Evolutionary conservation across 2,797 vertebrate genomes (phyloP).

Genomic region (Aphelocoma californica): DNA sequence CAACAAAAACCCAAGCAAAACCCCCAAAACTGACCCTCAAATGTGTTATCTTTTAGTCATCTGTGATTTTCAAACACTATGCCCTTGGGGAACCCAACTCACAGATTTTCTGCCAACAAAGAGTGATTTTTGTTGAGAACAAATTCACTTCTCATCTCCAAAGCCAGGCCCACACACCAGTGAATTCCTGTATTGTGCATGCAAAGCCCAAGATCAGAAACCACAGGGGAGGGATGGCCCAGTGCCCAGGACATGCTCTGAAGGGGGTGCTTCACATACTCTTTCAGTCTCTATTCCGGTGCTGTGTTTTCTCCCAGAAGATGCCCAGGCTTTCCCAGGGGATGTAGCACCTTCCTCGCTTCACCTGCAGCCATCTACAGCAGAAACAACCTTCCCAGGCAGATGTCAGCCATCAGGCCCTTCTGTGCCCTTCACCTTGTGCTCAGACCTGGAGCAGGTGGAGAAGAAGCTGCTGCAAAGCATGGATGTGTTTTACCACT

Average conservation of each 20-base stretch:
- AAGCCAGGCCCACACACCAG: neutral
- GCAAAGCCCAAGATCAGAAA: neutral
- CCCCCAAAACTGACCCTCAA: neutral
- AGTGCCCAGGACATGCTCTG: neutral
- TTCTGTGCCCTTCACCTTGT: accelerated
- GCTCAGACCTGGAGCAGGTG: neutral
- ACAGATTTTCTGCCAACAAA: conserved; percentile 29
- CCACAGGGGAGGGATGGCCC: neutral
- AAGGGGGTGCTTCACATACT: neutral
- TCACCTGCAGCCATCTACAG: neutral
- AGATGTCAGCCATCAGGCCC: neutral
- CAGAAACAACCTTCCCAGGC: neutral
- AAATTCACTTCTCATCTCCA: conserved; percentile 20
- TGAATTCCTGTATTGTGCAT: conserved; percentile 27
- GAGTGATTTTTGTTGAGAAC: conserved; percentile 24
- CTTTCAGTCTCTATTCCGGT: neutral
- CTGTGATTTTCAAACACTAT: neutral
- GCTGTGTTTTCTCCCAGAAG: neutral
- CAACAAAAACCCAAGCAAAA: neutral
- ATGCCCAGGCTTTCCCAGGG: neutral
- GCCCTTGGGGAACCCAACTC: neutral
- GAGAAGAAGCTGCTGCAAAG: neutral
- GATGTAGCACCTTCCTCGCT: neutral
- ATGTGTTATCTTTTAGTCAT: conserved; percentile 18
- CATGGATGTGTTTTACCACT: neutral